Base-by-base conservation (phyloP, 2,888 invertebrate species). In the Morinoia aosen region DNA sequence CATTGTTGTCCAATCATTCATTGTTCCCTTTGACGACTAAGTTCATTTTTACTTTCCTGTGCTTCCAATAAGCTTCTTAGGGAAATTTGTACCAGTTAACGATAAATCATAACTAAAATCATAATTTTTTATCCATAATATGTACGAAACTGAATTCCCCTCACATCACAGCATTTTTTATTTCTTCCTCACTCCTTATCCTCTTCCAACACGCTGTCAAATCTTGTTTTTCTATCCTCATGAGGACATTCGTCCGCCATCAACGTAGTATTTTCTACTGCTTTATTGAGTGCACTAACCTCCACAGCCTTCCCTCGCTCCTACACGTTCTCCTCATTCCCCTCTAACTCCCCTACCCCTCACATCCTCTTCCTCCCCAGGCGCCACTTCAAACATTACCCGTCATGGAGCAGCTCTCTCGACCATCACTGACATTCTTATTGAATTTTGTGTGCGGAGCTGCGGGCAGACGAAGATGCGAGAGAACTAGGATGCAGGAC, bases 401-500 rank as follows among this genome's bases (percentile, higher is more conserved):
- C 56, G 93, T 57, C 57, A 56, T 57, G 33, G 93, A 93, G 58
- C 57, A 56, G 56, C 93, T 93, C 93, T 57, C 57, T 12, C 25
- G 57, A 56, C 93, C 93, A 57, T 56, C 93, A 93, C 57, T 93
- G 48, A 48, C 93, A 93, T 57, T 93, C 93, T 93, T 93, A 93
- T 93, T 93, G 93, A 93, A 93, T 93, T 93, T 93, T 57, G 93
- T 33, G 39, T 90, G 90, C 90, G 40, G 90, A 90, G 90, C 90
- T 40, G 14, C 40, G 19, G 40, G 40, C 40, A 90, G 33, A 90
- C 16, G 76, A 76, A 76, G 76, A 76, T 19, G 76, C 8, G 76
- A 33, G 33, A 76, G 33, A 76, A 33, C 25, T 12, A 25, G 76
- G 76, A 8, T 33, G 33, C 76, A 33, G 33, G 33, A 76, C 76